Evolutionary conservation across 1,140 invertebrate species (phyloP), one percentile per base, ranked within the genome.

Genomic region (Caenorhabditis latens): DNA sequence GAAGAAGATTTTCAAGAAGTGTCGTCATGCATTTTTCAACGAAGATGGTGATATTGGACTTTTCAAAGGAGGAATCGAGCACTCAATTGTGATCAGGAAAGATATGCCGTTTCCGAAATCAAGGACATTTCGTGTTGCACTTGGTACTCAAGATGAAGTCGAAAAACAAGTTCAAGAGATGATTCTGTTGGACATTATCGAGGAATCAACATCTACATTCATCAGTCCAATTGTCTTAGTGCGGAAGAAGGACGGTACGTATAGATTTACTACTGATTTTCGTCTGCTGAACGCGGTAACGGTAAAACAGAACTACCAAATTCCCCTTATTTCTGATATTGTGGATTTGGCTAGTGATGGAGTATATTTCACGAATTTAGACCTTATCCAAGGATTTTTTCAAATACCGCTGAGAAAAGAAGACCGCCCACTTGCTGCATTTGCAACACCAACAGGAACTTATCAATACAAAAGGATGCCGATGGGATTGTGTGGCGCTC

Each of bases 81-180:
- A 65, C 24, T 9, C 9, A 14, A 65, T 65, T 2, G 61, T 32
- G 24, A 32, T 65, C 8, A 21, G 61, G 40, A 5, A 65, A 16
- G 61, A 65, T 40, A 13, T 65, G 21, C 61, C 61, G 2, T 65
- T 65, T 19, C 61, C 61, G 40, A 65, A 65, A 65, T 65, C 61
- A 11, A 65, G 61, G 16, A 65, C 21, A 6, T 65, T 42, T 40
- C 21, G 61, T 32, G 61, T 65, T 1, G 84, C 88, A 2, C 24
- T 50, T 19, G 88, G 89, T 0, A 50, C 88, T 1, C 67, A 63
- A 40, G 43, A 48, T 19, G 89, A 89, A 82, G 75, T 89, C 2
- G 84, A 89, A 42, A 16, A 58, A 83, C 88, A 89, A 75, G 57
- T 86, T 2, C 42, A 89, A 13, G 88, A 89, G n/a, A 85, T 89